Evolutionary conservation across 2,888 invertebrate species (phyloP), one percentile per base, ranked within the genome.

Genomic region (Phortica okadai): DNA sequence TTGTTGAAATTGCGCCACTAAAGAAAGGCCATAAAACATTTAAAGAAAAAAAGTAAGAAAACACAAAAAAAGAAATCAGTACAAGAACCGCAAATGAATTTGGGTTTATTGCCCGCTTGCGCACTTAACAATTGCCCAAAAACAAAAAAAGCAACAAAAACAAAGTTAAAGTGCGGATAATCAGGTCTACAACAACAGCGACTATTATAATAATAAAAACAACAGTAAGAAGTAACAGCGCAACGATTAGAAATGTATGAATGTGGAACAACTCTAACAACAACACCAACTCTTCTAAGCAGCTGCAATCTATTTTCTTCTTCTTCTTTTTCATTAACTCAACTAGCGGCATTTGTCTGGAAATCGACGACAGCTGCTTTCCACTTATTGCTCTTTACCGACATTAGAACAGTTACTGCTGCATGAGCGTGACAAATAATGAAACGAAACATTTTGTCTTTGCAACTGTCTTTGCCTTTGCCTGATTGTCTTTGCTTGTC

Each of bases 41-140:
- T n/a, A 44, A 64, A 25, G 6, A 64, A 64, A 64, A 64, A 0
- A 33, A 21, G 59, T 59, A n/a, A 59, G 7, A 14, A 59, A 59
- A 58, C 7, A 10, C 10, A 50, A 64, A 64, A 16, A 33, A 67
- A 33, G 33, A 59, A 67, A 67, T 67, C n/a, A 67, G 67, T 44
- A 42, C 41, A 67, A 44, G n/a, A 67, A 67, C 44, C 44, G 44
- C 44, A 58, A 58, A 59, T 72, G 73, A 73, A 73, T 56, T 73
- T 73, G 25, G 64, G 74, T 74, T 74, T 73, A 73, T 73, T 59
- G 41, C 59, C 1, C 42, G 11, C 41, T 70, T 72, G 16, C 44
- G 50, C 50, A 50, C 50, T 50, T 6, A 8, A 50, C 50, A 11
- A 66, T 42, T 66, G 41, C 66, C 33, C 44, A 33, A 69, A 69